Base-by-base conservation (phyloP, 2,113 vertebrate species). In the Oryzias curvinotus region DNA sequence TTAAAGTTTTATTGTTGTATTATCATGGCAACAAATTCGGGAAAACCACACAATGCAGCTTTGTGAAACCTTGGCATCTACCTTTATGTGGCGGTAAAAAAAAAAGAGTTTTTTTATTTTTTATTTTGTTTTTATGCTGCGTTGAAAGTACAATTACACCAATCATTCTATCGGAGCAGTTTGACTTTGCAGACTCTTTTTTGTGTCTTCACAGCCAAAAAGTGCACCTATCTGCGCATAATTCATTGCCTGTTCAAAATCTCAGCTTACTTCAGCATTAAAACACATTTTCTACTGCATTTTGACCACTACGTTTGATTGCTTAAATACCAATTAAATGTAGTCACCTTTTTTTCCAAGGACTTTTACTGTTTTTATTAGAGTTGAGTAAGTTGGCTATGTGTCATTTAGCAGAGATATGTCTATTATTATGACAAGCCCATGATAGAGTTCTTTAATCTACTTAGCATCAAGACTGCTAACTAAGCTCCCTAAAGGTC, bases 401-500 rank as follows among this genome's bases (percentile, higher is more conserved):
- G 43, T 17, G 52, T 36, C 36, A 50, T 51, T 49, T 21, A 5
- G 44, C 23, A 47, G 13, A 57, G 25, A 68, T 51, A 51, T 53
- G 49, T 59, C 55, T 60, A 21, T 21, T 10, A 41, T 59, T 52
- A 43, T n/a, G n/a, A n/a, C 52, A 63, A 46, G 62, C 51, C 53
- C 52, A 46, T 23, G 7, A n/a, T 82, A 58, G 73, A 55, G 47
- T 71, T 68, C 23, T 47, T 69, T 73, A 64, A 71, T 77, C 68
- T 53, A 53, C 82, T 89, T 90, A 85, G 85, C 82, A 81, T 62
- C 26, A 18, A 62, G 75, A 81, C 88, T 88, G 83, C 79, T 79
- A 88, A 91, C 90, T 91, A 90, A 88, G 89, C 84, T 76, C 70
- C 19, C 17, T 83, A 88, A 91, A 88, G 82, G 75, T 77, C 71